These are phyloP conservation scores for Carcina quercana DNA, from an alignment of 2,888 invertebrate genomes.

Conservation along the genomic window DNA sequence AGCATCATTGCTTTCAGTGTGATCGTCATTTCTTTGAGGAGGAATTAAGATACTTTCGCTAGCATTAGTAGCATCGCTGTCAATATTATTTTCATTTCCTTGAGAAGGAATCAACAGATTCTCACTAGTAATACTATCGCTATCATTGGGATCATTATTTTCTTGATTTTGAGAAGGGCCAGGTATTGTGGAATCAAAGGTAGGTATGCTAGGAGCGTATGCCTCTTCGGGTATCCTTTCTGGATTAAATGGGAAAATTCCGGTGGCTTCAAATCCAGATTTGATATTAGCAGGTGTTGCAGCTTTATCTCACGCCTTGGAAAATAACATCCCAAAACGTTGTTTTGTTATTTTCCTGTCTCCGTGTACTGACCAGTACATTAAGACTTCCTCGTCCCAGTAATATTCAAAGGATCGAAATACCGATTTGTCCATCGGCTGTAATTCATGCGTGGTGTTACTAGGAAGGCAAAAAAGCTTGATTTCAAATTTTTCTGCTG, in stretches of 20 bases:
- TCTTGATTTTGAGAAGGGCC: slow-evolving; percentile 11
- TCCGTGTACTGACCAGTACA: neutral
- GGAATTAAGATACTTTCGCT: slow-evolving; percentile 8
- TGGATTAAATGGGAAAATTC: slow-evolving; percentile 13
- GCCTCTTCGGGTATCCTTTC: slow-evolving; percentile 13
- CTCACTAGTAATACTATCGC: neutral
- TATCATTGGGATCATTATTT: slow-evolving; percentile 8
- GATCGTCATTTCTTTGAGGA: slow-evolving; percentile 6
- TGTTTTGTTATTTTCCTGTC: slow-evolving; percentile 3
- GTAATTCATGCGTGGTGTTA: slow-evolving; percentile 16
- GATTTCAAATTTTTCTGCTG: slow-evolving; percentile 13
- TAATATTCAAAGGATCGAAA: slow-evolving; percentile 3
- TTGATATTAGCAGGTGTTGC: slow-evolving; percentile 16
- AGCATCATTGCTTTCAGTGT: slow-evolving; percentile 1
- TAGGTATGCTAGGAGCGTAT: slow-evolving; percentile 10
- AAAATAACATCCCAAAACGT: slow-evolving; percentile 2
- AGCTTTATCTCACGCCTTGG: slow-evolving; percentile 4
- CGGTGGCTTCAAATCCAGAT: slow-evolving; percentile 17
- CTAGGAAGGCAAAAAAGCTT: slow-evolving; percentile 13
- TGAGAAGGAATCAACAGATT: slow-evolving; percentile 3
- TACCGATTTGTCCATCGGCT: slow-evolving; percentile 17
- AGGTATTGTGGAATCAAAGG: slow-evolving; percentile 11
- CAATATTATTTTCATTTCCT: slow-evolving; percentile 3
- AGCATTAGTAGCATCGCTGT: slow-evolving; percentile 7
- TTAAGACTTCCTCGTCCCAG: slow-evolving; percentile 3